Conservation (phyloP, 2,888 invertebrate species). For the Drosophila affinis region DNA sequence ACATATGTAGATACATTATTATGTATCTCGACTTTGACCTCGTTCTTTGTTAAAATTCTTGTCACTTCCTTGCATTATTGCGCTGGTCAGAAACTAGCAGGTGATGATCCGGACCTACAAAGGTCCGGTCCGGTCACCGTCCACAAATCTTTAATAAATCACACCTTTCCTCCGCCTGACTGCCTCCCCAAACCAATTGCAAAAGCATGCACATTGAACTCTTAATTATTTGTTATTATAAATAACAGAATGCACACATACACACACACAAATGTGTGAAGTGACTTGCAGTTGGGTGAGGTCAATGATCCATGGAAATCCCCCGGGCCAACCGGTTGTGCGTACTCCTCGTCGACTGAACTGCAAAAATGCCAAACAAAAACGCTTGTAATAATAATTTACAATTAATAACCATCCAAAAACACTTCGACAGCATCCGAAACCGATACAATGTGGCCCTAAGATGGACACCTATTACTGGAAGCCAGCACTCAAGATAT, state of each 20-base stretch:
- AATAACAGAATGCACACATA: constrained; percentile 10
- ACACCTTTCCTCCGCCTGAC: background rate
- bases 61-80: constrained; percentile 8
- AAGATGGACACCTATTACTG: constrained; percentile 59
- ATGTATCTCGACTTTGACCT: background rate
- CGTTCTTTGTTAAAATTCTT: constrained; percentile 24
- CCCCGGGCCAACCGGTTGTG: constrained; percentile 32
- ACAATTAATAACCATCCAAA: constrained; percentile 10
- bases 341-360: constrained; percentile 39
- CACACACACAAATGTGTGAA: background rate
- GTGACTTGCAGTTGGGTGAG: background rate
- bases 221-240: constrained; percentile 13
- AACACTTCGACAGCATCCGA: constrained; percentile 32
- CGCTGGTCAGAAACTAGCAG: constrained; percentile 5
- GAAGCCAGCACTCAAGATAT: constrained; percentile 48
- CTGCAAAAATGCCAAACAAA: constrained; percentile 54
- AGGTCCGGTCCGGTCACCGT: constrained; percentile 12
- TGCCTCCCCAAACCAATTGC: too few species aligned
- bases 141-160: constrained; percentile 23
- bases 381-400: constrained; percentile 8
- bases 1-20: background rate
- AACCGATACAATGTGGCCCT: constrained; percentile 58
- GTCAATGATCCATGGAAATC: constrained; percentile 32
- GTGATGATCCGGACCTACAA: background rate
- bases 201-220: constrained; percentile 19